Evolutionary conservation across 2,797 vertebrate species (phyloP).

Genomic region (Hemibagrus guttatus): DNA sequence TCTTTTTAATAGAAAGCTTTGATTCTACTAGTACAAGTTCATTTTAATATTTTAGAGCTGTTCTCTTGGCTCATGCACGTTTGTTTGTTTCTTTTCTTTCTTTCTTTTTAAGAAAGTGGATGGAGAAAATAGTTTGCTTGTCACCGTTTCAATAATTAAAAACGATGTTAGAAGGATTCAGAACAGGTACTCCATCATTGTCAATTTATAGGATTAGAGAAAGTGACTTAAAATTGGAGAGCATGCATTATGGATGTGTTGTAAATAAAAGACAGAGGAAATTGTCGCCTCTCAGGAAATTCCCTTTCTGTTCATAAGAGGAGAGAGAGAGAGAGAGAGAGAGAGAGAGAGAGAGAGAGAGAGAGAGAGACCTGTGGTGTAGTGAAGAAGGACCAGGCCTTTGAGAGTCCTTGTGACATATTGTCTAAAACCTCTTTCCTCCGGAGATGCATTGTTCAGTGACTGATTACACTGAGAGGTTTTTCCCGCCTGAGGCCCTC

Average conservation of each 20-base stretch:
- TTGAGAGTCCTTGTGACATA: slow-evolving; percentile 37
- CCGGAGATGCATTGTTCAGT: slow-evolving; percentile 52
- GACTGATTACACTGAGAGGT: slow-evolving; percentile 38
- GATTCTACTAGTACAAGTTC: neutral
- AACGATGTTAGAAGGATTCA: neutral
- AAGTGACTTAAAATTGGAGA: neutral
- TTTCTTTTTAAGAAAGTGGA: neutral
- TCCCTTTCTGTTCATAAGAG: slow-evolving; percentile 18
- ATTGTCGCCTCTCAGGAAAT: slow-evolving; percentile 21
- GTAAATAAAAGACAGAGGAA: slow-evolving; percentile 38
- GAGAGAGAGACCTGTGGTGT: neutral
- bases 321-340: neutral
- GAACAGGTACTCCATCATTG: neutral
- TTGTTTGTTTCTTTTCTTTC: neutral
- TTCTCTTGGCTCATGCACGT: neutral
- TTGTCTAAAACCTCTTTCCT: slow-evolving; percentile 46
- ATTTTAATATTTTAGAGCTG: neutral
- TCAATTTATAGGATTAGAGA: neutral
- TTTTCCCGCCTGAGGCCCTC: slow-evolving; percentile 38
- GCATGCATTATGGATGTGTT: neutral
- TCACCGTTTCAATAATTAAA: neutral
- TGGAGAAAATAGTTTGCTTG: neutral
- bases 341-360: neutral
- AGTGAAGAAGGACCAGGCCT: slow-evolving; percentile 30
- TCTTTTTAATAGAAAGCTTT: neutral